Evolutionary conservation across 2,888 invertebrate species (phyloP).

Genomic region (Frankliniella intonsa): DNA sequence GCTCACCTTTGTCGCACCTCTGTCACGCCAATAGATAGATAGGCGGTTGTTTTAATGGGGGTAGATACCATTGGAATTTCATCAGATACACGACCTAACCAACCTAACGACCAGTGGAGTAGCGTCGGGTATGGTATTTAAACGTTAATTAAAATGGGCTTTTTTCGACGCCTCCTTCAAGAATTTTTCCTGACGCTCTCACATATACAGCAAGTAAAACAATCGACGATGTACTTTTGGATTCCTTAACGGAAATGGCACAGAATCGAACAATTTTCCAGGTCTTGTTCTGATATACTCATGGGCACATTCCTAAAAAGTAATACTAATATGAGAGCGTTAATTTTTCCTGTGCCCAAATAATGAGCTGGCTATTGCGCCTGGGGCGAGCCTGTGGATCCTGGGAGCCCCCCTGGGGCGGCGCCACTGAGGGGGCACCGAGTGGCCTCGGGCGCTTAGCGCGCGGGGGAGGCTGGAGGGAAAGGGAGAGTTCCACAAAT

Average conservation of each 20-base stretch:
- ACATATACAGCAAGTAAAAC: too few relatives aligned
- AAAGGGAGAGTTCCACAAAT: background rate
- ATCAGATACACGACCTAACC: background rate
- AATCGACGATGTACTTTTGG: too few relatives aligned
- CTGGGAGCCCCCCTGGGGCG: background rate
- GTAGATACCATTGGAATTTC: slow-evolving; percentile 13
- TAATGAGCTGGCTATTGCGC: slow-evolving; percentile 19
- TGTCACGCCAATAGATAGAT: too few relatives aligned
- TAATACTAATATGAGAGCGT: too few relatives aligned
- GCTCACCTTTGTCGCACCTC: too few relatives aligned
- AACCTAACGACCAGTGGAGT: too few relatives aligned
- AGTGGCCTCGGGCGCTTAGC: background rate
- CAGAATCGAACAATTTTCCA: too few relatives aligned
- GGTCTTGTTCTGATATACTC: too few relatives aligned
- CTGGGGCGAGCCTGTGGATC: background rate
- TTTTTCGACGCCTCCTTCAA: too few relatives aligned
- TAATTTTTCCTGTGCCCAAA: background rate
- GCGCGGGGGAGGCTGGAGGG: background rate
- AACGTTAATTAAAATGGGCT: background rate
- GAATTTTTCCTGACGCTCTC: too few relatives aligned
- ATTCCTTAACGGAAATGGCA: too few relatives aligned
- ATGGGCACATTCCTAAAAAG: too few relatives aligned
- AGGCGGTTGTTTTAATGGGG: background rate
- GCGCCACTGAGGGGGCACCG: slow-evolving; percentile 16
- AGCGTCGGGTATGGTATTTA: background rate